A percentile compares a stretch with the other conserved stretches of the same genome.
phyloP scores from a whole-genome alignment of 2,797 vertebrate species.

The Falco biarmicus region DNA sequence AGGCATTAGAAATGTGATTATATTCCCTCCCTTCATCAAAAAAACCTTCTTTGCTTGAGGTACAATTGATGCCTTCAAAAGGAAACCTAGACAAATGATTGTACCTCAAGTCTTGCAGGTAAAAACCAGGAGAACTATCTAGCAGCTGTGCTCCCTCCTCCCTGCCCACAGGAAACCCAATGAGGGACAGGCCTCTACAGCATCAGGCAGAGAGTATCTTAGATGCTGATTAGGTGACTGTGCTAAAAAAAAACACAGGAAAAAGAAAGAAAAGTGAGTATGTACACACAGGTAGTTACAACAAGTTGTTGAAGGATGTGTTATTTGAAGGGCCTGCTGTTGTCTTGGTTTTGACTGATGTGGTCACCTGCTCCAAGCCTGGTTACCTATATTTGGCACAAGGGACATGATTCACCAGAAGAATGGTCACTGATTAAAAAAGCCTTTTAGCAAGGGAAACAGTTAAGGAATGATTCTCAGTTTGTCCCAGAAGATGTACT shows the following conservation, averaged over 20 bases:
- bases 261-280: neutral
- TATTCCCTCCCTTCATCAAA: neutral
- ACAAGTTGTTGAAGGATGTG: neutral
- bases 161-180: neutral
- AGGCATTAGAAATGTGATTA: neutral
- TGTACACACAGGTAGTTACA: neutral
- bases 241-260: neutral
- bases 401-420: neutral
- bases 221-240: neutral
- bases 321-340: neutral
- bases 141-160: neutral
- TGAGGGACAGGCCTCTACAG: neutral
- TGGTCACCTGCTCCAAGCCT: neutral
- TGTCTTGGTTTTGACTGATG: neutral
- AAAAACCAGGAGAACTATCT: neutral
- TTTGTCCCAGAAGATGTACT: neutral
- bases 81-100: fast-evolving
- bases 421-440: neutral
- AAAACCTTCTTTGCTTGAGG: neutral
- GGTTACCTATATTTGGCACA: neutral
- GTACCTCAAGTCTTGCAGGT: fast-evolving
- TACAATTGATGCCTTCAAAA: neutral
- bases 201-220: neutral
- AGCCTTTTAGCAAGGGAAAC: neutral
- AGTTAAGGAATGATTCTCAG: neutral